phyloP scores from a whole-genome alignment of 2,113 vertebrate genomes.

The Sinocyclocheilus anshuiensis region DNA sequence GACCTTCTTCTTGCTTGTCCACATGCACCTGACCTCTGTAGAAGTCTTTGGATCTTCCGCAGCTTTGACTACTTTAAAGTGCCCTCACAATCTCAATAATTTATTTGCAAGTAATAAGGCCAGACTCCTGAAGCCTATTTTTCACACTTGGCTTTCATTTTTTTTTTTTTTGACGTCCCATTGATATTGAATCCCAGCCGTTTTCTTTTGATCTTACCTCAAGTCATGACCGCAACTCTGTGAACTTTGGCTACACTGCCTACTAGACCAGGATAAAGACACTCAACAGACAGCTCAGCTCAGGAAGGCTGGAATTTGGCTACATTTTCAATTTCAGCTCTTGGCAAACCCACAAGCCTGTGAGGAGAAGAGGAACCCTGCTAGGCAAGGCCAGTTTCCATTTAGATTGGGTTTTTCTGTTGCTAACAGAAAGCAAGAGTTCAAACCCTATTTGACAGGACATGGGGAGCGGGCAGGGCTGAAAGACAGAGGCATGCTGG shows the following conservation, averaged over 20 bases:
- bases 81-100: background rate
- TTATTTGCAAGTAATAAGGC: slow-evolving; percentile 23
- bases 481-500: slow-evolving; percentile 49
- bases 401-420: slow-evolving; percentile 37
- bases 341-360: slow-evolving; percentile 37
- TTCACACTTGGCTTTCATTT: slow-evolving; percentile 24
- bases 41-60: slow-evolving; percentile 22
- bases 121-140: background rate
- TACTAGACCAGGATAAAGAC: slow-evolving; percentile 7
- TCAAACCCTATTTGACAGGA: slow-evolving; percentile 51
- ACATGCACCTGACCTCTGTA: slow-evolving; percentile 36
- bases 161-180: background rate
- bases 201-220: slow-evolving; percentile 35
- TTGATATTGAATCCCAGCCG: slow-evolving; percentile 15
- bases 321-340: slow-evolving; percentile 1
- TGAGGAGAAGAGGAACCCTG: slow-evolving; percentile 25
- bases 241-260: slow-evolving; percentile 34
- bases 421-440: slow-evolving; percentile 26
- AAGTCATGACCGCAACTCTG: slow-evolving; percentile 4
- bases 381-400: slow-evolving; percentile 41
- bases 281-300: slow-evolving; percentile 20
- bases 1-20: background rate
- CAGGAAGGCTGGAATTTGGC: slow-evolving; percentile 9
- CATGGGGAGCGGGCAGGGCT: slow-evolving; percentile 44
- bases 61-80: slow-evolving; percentile 20